These are phyloP conservation scores for Corythoichthys haematopterus DNA, from an alignment of 2,113 vertebrate species.

Conservation along the genomic window DNA sequence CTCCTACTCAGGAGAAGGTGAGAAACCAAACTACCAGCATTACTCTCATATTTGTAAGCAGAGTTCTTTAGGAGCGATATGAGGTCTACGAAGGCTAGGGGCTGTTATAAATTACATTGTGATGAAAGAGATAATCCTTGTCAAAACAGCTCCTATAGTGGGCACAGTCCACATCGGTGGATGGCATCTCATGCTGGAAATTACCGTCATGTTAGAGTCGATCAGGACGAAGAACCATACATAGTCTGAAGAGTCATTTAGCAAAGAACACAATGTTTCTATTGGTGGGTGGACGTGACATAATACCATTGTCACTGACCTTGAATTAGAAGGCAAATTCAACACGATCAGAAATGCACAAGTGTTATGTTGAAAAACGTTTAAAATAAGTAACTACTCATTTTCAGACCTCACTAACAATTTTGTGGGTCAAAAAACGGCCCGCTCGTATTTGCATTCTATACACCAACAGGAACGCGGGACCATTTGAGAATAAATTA, in stretches of 20 bases:
- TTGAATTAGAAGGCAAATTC: conserved; percentile 1
- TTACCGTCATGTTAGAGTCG: conserved; percentile 68
- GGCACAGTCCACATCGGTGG: conserved; percentile 60
- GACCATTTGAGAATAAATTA: conserved; percentile 51
- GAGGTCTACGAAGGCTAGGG: conserved; percentile 63
- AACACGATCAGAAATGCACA: background rate
- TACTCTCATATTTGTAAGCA: conserved; percentile 69
- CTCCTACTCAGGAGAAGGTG: conserved; percentile 67
- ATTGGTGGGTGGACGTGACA: background rate
- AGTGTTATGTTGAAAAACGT: conserved; percentile 18
- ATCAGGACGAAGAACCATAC: conserved; percentile 65
- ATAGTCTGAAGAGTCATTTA: conserved; percentile 22
- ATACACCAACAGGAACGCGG: conserved; percentile 33
- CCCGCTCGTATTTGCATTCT: conserved; percentile 29
- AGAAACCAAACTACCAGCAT: conserved; percentile 77
- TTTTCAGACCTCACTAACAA: conserved; percentile 48
- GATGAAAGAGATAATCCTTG: conserved; percentile 77
- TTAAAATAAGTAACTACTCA: conserved; percentile 15
- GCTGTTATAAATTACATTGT: conserved; percentile 76
- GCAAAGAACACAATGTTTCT: conserved; percentile 1
- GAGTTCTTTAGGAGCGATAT: conserved; percentile 69
- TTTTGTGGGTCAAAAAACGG: conserved; percentile 51
- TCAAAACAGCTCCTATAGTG: conserved; percentile 73
- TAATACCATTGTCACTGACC: background rate
- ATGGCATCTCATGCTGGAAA: conserved; percentile 55